These are phyloP conservation scores for Subacronicta megacephala DNA, from an alignment of 2,888 invertebrate species.

Conservation along the genomic window DNA sequence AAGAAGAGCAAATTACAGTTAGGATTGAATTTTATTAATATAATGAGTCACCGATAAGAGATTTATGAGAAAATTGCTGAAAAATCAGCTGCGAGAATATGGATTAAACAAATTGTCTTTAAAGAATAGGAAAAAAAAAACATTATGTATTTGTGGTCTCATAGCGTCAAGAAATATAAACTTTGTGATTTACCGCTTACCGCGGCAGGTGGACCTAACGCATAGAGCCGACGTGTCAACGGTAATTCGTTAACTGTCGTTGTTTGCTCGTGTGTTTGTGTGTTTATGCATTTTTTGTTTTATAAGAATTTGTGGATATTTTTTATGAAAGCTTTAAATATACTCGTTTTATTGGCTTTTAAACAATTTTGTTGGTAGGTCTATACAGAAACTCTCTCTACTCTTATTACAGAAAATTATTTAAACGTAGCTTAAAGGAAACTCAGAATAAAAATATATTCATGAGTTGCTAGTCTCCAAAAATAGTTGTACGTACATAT, in stretches of 20 bases:
- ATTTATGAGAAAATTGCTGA: not conserved
- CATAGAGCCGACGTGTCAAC: conserved; percentile 85
- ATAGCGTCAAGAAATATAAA: conserved; percentile 63
- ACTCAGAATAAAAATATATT: no score
- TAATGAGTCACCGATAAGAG: no score
- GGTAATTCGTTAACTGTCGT: conserved; percentile 76
- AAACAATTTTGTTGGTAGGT: no score
- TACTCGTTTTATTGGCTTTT: no score
- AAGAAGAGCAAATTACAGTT: no score
- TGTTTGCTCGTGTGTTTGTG: conserved; percentile 73
- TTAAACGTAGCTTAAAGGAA: no score
- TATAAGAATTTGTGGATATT: conserved; percentile 56
- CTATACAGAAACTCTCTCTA: no score
- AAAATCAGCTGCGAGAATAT: not conserved
- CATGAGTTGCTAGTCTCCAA: no score
- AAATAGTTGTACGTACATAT: not conserved
- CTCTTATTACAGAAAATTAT: no score
- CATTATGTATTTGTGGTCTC: conserved; percentile 61
- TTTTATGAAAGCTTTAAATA: conserved; percentile 23
- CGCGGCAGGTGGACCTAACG: conserved; percentile 89
- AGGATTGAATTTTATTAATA: no score
- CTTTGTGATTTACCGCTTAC: conserved; percentile 83
- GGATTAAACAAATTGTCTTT: no score
- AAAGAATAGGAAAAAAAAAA: not conserved
- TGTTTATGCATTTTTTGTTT: conserved; percentile 58